Evolutionary conservation across 2,888 invertebrate species (phyloP).

Genomic region (Lasioglossum zephyrum): DNA sequence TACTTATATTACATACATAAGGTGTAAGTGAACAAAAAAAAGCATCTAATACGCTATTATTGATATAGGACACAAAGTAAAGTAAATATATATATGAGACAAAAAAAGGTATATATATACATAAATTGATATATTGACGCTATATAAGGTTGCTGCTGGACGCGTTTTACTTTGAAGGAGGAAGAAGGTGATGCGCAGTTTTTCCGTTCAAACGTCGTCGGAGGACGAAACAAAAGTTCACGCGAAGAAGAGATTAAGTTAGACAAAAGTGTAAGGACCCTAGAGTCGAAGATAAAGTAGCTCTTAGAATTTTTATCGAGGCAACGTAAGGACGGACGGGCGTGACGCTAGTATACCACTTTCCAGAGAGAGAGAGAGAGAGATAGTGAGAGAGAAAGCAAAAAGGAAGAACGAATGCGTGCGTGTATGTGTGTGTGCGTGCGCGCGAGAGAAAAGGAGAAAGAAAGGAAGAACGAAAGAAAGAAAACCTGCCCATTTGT

Average conservation of each 20-base stretch:
- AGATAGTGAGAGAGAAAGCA: neutral
- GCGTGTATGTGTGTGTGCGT: neutral
- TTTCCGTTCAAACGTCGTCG: slow-evolving; percentile 68
- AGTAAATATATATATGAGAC: slow-evolving; percentile 79
- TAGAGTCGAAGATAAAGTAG: slow-evolving; percentile 70
- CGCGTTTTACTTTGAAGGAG: slow-evolving; percentile 69
- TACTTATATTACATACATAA: slow-evolving; percentile 83
- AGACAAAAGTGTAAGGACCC: slow-evolving; percentile 59
- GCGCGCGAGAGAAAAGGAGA: neutral
- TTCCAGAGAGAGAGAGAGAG: slow-evolving; percentile 33
- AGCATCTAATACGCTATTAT: slow-evolving; percentile 81
- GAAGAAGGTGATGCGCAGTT: slow-evolving; percentile 52
- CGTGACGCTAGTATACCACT: slow-evolving; percentile 63
- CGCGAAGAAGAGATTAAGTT: slow-evolving; percentile 54
- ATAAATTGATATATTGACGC: slow-evolving; percentile 80
- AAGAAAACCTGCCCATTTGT: slow-evolving; percentile 40
- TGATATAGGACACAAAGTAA: slow-evolving; percentile 81
- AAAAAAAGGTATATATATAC: slow-evolving; percentile 72
- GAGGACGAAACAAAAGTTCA: slow-evolving; percentile 67
- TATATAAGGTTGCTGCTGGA: slow-evolving; percentile 79
- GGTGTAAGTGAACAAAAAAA: slow-evolving; percentile 82
- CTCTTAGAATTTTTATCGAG: slow-evolving; percentile 71
- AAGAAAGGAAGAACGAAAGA: neutral
- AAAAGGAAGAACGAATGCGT: neutral
- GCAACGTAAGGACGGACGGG: slow-evolving; percentile 63